These are phyloP conservation scores for Drosophila auraria DNA, from an alignment of 1,140 invertebrate genomes.

Conservation along the genomic window DNA sequence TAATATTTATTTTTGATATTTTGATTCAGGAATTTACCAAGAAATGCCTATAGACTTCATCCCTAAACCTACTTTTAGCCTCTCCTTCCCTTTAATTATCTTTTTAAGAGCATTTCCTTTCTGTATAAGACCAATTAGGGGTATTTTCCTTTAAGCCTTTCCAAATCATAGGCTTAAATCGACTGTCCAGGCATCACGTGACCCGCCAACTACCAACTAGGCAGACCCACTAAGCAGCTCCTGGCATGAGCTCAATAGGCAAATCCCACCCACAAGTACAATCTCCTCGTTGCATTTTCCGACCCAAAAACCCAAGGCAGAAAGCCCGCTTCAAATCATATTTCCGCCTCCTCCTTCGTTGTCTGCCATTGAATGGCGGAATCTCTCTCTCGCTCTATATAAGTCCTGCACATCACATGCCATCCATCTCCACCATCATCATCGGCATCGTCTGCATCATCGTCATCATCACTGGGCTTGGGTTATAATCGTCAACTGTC, in stretches of 20 bases:
- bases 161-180: conserved; percentile 5
- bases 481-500: conserved; percentile 74
- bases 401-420: conserved; percentile 31
- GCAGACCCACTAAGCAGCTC: conserved; percentile 31
- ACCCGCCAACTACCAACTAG: conserved; percentile 53
- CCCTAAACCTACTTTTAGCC: background rate
- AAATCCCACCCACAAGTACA: conserved; percentile 21
- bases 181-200: conserved; percentile 14
- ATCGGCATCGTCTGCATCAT: conserved; percentile 21
- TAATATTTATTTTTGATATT: background rate
- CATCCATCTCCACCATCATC: conserved; percentile 36
- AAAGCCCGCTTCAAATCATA: conserved; percentile 24
- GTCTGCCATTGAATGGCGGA: conserved; percentile 34
- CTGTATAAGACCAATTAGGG: background rate
- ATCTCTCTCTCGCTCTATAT: conserved; percentile 21
- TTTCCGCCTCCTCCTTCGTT: conserved; percentile 27
- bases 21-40: background rate
- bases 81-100: background rate
- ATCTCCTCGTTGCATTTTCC: conserved; percentile 18
- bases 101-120: too few relatives aligned
- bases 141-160: background rate
- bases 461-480: conserved; percentile 23
- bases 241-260: conserved; percentile 11
- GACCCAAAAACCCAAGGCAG: conserved; percentile 11
- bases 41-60: background rate